Percentiles rank a stretch among this genome's conserved stretches.
phyloP scores from a whole-genome alignment of 2,113 vertebrate genomes.

The Todiramphus chloris region DNA sequence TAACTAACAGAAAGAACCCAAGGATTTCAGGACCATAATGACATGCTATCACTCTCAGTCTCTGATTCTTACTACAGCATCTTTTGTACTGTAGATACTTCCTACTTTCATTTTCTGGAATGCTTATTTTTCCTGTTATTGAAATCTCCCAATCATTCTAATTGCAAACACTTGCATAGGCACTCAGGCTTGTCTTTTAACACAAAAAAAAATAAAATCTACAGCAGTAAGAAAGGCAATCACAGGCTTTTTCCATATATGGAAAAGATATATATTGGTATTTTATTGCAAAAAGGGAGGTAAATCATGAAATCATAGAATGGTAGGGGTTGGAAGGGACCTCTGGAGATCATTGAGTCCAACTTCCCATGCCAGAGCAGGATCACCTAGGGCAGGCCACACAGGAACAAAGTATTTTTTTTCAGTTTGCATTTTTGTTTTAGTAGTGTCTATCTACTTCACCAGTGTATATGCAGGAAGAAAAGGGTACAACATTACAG shows the following conservation, averaged over 20 bases:
- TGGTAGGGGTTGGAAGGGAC: too few species aligned
- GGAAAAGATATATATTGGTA: neutral
- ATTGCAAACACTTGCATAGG: neutral
- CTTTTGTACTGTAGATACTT: neutral
- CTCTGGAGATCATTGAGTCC: too few species aligned
- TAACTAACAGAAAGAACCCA: neutral
- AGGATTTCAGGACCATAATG: neutral
- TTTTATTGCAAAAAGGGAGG: neutral
- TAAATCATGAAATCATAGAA: too few species aligned
- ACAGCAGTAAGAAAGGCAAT: neutral
- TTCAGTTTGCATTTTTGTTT: neutral
- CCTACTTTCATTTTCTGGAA: neutral
- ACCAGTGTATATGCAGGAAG: neutral
- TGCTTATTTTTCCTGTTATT: neutral
- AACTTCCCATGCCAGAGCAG: too few species aligned
- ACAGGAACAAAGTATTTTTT: neutral
- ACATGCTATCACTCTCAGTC: neutral
- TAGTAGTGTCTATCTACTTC: neutral
- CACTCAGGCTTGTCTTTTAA: neutral
- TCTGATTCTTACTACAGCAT: neutral
- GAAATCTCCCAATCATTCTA: neutral
- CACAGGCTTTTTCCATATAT: neutral
- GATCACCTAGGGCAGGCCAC: too few species aligned
- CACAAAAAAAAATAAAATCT: neutral
- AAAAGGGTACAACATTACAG: neutral